Base-by-base conservation (phyloP, 2,888 invertebrate species). In the Chymomyza fuscimana region DNA sequence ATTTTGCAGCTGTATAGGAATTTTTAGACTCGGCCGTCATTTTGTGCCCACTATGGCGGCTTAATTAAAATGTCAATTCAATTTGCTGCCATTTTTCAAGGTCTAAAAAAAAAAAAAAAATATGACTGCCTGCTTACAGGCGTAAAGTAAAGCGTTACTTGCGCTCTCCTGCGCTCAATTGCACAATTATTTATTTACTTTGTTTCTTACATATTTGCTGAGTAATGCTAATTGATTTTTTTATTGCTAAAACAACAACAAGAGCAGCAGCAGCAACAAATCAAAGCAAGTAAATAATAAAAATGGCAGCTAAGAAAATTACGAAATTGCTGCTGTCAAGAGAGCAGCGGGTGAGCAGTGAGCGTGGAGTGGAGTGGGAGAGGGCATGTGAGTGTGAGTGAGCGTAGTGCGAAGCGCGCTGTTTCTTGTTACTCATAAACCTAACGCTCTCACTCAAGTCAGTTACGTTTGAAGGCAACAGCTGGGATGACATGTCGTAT, bases 401-500 rank as follows among this genome's bases (percentile, higher is more conserved):
- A 4, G 22, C 4, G 58, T 58, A 3, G 25, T 5, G 22, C 29
- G 32, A 6, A 10, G 16, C 9, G 16, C 6, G 15, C n/a, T 12
- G 12, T 9, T 40, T 10, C 19, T 9, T 46, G 61, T 10, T 7
- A 46, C 46, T 6, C n/a, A 25, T 29, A 29, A 3, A 0, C 54
- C 50, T 25, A 36, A 32, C 9, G 7, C 10, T 32, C 32, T 5
- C 32, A 32, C 40, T 12, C 12, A 46, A 46, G 40, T 46, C 12
- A 46, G 40, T 46, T 46, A 12, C 40, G 12, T 46, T 46, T 46
- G 40, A 46, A 46, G 40, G 12, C 40, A 46, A 12, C 63, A 25
- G 29, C 32, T 36, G 36, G 58, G 25, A 29, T 58, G 58, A 25
- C 58, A 58, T 19, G 61, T 29, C 68, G 59, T 50, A 25, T 70